These are phyloP conservation scores for Theristus sp. DNA, from an alignment of 2,888 invertebrate species.

Conservation along the genomic window DNA sequence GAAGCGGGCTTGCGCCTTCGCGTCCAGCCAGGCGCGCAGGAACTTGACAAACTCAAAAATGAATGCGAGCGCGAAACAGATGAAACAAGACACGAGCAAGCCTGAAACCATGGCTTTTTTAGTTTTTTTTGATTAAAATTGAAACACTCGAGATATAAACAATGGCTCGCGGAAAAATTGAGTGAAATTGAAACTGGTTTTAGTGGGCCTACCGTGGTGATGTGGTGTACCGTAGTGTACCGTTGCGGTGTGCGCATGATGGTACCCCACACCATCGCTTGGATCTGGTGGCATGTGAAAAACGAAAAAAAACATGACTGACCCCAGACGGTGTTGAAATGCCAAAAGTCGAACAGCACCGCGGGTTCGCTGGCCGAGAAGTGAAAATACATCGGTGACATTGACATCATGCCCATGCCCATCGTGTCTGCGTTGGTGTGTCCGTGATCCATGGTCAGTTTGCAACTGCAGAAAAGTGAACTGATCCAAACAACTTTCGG, in stretches of 20 bases:
- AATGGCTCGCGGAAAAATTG: no score
- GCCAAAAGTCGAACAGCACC: neutral
- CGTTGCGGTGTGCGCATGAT: neutral
- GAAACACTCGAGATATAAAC: neutral
- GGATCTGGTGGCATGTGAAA: no score
- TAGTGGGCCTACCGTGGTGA: no score
- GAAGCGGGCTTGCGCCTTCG: neutral
- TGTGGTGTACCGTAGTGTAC: no score
- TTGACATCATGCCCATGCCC: neutral
- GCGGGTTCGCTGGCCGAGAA: neutral
- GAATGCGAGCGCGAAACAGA: neutral
- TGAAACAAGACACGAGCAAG: neutral
- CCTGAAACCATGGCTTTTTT: neutral
- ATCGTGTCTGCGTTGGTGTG: neutral
- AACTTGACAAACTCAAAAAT: neutral
- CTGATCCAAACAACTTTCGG: no score
- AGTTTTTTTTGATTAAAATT: neutral
- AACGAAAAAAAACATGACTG: no score
- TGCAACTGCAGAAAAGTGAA: no score
- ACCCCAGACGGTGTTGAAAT: neutral
- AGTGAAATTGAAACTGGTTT: no score
- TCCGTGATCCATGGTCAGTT: neutral
- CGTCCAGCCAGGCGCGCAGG: neutral
- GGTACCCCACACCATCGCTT: no score
- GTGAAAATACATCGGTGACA: neutral